Conservation (phyloP, 2,888 invertebrate species). For the Salpingus planirostris region DNA sequence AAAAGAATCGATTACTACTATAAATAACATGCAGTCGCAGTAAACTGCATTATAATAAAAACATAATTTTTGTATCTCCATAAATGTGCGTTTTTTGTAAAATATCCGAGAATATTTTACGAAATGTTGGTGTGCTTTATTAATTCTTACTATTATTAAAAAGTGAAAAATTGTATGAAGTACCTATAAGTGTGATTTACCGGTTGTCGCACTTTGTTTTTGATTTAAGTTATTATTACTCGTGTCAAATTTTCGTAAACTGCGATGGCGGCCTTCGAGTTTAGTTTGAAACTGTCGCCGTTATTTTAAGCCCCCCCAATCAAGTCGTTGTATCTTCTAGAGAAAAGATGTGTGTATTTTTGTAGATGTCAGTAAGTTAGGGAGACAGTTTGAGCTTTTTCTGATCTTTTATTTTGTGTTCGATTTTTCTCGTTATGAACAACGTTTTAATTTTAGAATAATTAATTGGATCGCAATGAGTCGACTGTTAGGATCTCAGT, state of each 20-base stretch:
- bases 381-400: constrained; percentile 6
- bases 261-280: constrained; percentile 1
- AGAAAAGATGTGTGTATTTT: constrained; percentile 13
- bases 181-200: constrained; percentile 12
- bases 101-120: constrained; percentile 10
- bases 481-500: not conserved
- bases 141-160: no score
- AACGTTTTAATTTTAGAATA: constrained; percentile 5
- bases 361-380: constrained; percentile 13
- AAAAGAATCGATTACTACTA: no score
- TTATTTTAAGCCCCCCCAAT: no score
- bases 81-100: constrained; percentile 10
- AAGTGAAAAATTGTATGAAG: no score
- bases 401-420: constrained; percentile 5
- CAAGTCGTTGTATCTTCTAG: constrained; percentile 8
- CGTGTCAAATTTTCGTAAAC: not conserved
- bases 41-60: constrained; percentile 7
- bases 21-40: constrained; percentile 8
- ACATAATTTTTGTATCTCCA: constrained; percentile 12
- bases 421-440: constrained; percentile 1
- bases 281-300: constrained; percentile 5
- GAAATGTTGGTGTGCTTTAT: constrained; percentile 13
- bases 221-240: constrained; percentile 3
- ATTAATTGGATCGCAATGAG: constrained; percentile 6
- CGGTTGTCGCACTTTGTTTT: constrained; percentile 11